Conservation (phyloP, 1,140 invertebrate species). For the Galendromus occidentalis region DNA sequence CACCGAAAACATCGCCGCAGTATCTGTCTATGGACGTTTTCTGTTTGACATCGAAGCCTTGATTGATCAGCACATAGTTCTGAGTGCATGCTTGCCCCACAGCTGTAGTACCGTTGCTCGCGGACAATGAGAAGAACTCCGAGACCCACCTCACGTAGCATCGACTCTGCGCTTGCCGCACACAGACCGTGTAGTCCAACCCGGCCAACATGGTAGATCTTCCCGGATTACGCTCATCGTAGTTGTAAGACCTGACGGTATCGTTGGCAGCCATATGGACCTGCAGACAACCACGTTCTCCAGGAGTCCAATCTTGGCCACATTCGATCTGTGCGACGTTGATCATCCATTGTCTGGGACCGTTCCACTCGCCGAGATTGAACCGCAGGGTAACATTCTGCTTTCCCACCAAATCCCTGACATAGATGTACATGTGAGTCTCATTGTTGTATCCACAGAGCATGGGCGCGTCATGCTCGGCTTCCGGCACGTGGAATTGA, state of each 20-base stretch:
- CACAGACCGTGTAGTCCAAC: background rate
- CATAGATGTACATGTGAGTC: background rate
- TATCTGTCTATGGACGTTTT: background rate
- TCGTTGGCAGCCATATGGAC: background rate
- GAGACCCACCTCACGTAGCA: background rate
- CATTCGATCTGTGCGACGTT: background rate
- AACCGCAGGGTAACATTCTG: background rate
- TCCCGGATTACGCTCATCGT: background rate
- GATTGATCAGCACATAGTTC: background rate
- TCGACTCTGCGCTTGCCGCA: background rate
- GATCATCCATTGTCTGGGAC: background rate
- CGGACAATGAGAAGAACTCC: background rate
- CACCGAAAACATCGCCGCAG: background rate
- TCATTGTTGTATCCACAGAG: background rate
- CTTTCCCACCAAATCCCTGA: too few relatives aligned
- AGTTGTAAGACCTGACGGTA: background rate
- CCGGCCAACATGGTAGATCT: background rate
- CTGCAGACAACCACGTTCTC: background rate
- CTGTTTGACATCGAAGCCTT: background rate
- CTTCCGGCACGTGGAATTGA: background rate
- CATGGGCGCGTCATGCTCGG: background rate
- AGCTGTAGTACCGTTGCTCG: background rate
- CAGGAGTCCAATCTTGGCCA: background rate
- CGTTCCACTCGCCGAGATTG: background rate
- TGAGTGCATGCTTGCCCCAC: background rate